Base-by-base conservation (phyloP, 2,797 vertebrate genomes). In the Setipinna tenuifilis region DNA sequence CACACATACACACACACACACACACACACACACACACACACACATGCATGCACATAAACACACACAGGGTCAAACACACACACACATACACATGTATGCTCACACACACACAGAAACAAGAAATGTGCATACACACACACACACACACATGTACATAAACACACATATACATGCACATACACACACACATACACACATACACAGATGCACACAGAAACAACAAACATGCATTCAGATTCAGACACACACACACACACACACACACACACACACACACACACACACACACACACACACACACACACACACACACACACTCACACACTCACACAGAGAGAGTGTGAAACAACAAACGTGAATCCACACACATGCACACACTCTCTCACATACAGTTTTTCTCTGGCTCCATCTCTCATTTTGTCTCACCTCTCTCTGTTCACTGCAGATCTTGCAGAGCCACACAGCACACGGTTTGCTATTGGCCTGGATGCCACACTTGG, bases 361-460 rank as follows among this genome's bases (percentile, higher is more conserved):
- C 31, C 2, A 19, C 68, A 75, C 16, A 41, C 28, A 75, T 28
- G 31, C 68, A 35, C 31, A 7, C 68, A 41, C 65, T 2, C 65
- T 3, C 65, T 35, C 25, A 71, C 12, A 16, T 1, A 16, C 14
- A 31, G 3, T 28, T 28, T 31, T 31, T 28, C 3, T 71, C 6
- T 28, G 23, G 23, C 62, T 65, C 61, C 1, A 65, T 25, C 59
- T n/a, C 19, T 61, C 19, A 65, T 23, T 23, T 21, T 28, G 6
- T 2, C 96, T 95, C 90, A 98, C 98, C 97, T 99, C 98, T 87
- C 98, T 94, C 92, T 99, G 98, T 90, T 99, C 98, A 1, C 96
- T 95, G 95, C 98, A 99, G 95, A 99, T 98, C 95, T 97, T 99
- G 94, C 98, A 99, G 16, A 99, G 96, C 98, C 98, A 99, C 90